Percentiles rank a stretch among this genome's conserved stretches.
These are phyloP conservation scores for Scomberomorus guttatus DNA, from an alignment of 2,797 vertebrate genomes.

Conservation along the genomic window DNA sequence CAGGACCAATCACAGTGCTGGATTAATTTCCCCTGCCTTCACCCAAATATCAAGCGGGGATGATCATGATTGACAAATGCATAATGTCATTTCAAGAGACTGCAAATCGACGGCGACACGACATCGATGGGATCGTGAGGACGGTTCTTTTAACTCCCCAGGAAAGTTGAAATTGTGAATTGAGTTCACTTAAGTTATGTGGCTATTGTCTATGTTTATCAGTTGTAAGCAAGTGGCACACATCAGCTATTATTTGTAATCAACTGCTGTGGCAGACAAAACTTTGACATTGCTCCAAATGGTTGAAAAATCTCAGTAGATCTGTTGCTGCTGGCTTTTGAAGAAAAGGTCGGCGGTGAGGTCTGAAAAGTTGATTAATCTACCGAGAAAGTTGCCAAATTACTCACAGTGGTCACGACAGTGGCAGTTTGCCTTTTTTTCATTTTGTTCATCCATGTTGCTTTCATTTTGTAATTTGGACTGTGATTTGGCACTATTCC, in stretches of 20 bases:
- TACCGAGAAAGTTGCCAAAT: conserved; percentile 11
- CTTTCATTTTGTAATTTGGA: conserved; percentile 37
- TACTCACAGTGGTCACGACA: neutral
- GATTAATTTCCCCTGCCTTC: too few species aligned
- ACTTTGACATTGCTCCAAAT: neutral
- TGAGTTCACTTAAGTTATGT: too few species aligned
- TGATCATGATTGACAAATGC: too few species aligned
- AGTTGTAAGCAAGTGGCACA: neutral
- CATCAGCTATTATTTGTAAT: neutral
- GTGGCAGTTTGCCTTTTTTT: conserved; percentile 17
- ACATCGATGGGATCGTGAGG: too few species aligned
- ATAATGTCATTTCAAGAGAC: too few species aligned
- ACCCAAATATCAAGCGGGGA: too few species aligned
- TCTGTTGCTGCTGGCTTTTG: neutral
- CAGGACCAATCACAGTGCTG: too few species aligned
- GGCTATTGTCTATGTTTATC: neutral
- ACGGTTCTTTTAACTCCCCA: too few species aligned
- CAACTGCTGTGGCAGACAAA: neutral
- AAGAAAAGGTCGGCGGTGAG: neutral
- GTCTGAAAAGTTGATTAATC: conserved; percentile 20
- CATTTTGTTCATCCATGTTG: conserved; percentile 3
- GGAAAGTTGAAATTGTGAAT: too few species aligned
- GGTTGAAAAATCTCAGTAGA: neutral
- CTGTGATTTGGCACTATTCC: conserved; percentile 24
- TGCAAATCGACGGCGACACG: too few species aligned